A percentile compares a stretch with the other conserved stretches of the same genome.
Conservation (phyloP, 2,797 vertebrate genomes). For the Allobates femoralis region DNA sequence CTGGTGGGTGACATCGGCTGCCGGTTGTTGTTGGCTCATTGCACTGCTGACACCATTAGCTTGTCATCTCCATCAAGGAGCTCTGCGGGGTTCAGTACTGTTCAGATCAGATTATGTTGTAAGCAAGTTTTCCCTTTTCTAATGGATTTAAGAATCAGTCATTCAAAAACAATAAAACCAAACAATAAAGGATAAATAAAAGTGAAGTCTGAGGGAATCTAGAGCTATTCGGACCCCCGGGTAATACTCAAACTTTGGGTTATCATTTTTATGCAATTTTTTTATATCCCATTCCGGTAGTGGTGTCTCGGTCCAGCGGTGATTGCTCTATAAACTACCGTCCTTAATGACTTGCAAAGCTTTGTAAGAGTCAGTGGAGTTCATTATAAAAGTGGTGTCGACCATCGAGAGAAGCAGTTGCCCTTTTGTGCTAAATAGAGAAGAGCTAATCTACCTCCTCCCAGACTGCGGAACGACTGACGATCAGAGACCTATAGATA, state of each 20-base stretch:
- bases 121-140: slow-evolving; percentile 58
- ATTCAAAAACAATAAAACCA: slow-evolving; percentile 54
- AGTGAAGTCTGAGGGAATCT: background rate
- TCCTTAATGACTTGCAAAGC: slow-evolving; percentile 13
- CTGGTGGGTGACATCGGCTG: slow-evolving; percentile 56
- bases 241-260: background rate
- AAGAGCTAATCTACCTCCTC: background rate
- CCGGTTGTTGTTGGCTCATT: slow-evolving; percentile 45
- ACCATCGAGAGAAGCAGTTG: background rate
- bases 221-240: background rate
- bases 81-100: slow-evolving; percentile 40
- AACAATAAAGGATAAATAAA: slow-evolving; percentile 28
- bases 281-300: background rate
- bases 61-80: slow-evolving; percentile 49
- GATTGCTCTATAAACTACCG: slow-evolving; percentile 21
- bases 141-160: slow-evolving; percentile 52
- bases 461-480: background rate
- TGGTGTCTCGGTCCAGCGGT: slow-evolving; percentile 26
- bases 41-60: slow-evolving; percentile 56
- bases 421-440: slow-evolving; percentile 23
- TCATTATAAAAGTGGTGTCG: background rate
- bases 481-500: background rate
- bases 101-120: slow-evolving; percentile 55
- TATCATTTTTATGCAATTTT: slow-evolving; percentile 9
- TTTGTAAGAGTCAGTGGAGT: slow-evolving; percentile 27